phyloP scores from a whole-genome alignment of 1,140 invertebrate species.

The Drosophila mayri region DNA sequence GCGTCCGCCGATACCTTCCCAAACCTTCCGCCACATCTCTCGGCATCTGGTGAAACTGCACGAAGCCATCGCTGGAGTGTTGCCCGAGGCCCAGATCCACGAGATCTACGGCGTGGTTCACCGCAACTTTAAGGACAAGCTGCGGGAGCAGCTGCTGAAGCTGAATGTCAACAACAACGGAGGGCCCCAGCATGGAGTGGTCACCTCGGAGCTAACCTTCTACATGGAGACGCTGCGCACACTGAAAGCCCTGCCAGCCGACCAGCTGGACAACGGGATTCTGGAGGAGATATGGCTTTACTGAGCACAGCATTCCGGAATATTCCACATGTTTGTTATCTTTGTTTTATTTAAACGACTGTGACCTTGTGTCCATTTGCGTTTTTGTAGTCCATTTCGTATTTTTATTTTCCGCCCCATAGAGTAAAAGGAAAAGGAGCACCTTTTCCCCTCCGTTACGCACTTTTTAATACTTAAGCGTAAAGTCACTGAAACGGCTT shows the following conservation, averaged over 20 bases:
- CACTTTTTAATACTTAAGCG: constrained; percentile 37
- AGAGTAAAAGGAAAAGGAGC: constrained; percentile 15
- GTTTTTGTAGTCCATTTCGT: constrained; percentile 6
- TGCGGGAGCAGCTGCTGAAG: constrained; percentile 92
- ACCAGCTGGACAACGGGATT: constrained; percentile 90
- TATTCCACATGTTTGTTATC: constrained; percentile 51
- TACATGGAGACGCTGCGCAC: constrained; percentile 96
- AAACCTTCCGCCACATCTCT: constrained; percentile 95
- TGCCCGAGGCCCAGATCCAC: constrained; percentile 90
- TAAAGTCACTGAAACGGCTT: constrained; percentile 37
- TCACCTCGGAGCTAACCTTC: constrained; percentile 97
- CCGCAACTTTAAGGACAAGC: constrained; percentile 93
- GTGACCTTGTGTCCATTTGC: not conserved
- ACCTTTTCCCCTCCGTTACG: constrained; percentile 18
- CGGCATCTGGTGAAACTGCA: constrained; percentile 96
- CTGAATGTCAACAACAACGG: constrained; percentile 97
- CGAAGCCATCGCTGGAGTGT: constrained; percentile 93
- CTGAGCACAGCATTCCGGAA: constrained; percentile 49
- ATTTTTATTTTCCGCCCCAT: constrained; percentile 26
- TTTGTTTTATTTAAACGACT: constrained; percentile 40
- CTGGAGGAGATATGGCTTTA: constrained; percentile 91
- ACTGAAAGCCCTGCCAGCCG: constrained; percentile 91
- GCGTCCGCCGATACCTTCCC: constrained; percentile 97
- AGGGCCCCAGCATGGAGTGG: constrained; percentile 97
- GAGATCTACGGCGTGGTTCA: constrained; percentile 93